Percentiles rank a stretch among this genome's conserved stretches.
Conservation (phyloP, 2,797 vertebrate genomes). For the Spatula versicolor region DNA sequence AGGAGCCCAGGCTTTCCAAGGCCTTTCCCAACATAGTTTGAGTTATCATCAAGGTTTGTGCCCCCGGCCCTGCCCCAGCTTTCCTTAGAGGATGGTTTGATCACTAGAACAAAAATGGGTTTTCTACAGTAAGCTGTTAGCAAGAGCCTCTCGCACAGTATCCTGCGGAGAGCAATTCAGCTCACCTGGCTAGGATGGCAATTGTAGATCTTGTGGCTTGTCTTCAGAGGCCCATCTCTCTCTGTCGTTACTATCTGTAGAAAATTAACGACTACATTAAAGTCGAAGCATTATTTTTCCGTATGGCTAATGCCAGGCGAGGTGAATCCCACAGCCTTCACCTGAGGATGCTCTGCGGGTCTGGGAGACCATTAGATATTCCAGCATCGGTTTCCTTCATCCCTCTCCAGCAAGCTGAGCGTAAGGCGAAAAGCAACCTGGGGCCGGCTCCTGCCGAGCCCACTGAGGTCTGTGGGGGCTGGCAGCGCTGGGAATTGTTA, state of each 20-base stretch:
- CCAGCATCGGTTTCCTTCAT: neutral
- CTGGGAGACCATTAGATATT: neutral
- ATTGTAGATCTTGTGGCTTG: neutral
- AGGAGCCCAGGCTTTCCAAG: neutral
- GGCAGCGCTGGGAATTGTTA: neutral
- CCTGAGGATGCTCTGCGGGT: neutral
- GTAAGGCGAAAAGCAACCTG: neutral
- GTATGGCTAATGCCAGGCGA: neutral
- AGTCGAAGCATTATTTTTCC: constrained; percentile 20
- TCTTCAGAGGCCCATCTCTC: constrained; percentile 6
- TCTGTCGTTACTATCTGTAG: neutral
- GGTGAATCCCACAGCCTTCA: neutral
- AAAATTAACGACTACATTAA: constrained; percentile 19
- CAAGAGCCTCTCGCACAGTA: neutral
- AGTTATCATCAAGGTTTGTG: neutral
- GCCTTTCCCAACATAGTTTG: neutral
- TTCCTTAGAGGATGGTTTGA: neutral
- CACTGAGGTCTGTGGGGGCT: neutral
- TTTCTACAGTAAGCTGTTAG: neutral
- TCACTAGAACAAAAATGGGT: neutral
- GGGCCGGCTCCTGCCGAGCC: neutral
- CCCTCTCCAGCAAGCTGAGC: neutral
- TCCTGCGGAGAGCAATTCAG: neutral
- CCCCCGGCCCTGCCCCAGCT: fast-evolving
- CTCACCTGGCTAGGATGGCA: neutral